phyloP scores from a whole-genome alignment of 2,113 vertebrate genomes.

The Elachura formosa region DNA sequence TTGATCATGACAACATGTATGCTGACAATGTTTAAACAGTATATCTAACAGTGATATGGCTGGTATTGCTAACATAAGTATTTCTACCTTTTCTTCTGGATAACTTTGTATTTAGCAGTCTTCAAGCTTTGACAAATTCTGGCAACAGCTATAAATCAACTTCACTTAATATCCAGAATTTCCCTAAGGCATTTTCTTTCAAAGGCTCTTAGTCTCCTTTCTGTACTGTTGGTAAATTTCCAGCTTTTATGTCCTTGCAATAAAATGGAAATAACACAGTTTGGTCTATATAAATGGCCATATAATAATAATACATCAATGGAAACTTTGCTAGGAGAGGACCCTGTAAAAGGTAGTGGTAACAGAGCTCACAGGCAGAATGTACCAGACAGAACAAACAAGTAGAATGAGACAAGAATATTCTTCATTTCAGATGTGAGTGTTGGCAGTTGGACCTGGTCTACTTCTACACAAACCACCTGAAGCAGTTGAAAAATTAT shows the following conservation, averaged over 20 bases:
- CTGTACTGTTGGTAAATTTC: conserved; percentile 28
- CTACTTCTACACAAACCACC: background rate
- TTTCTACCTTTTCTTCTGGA: background rate
- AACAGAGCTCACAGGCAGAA: background rate
- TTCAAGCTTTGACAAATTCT: conserved; percentile 36
- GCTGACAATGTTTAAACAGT: background rate
- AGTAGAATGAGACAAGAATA: background rate
- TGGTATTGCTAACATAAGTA: background rate
- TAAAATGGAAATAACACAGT: conserved; percentile 60
- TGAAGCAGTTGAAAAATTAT: conserved; percentile 8
- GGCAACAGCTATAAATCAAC: conserved; percentile 39
- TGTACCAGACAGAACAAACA: conserved; percentile 8
- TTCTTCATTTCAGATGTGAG: conserved; percentile 3
- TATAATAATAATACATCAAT: conserved; percentile 40
- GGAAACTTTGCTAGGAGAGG: conserved; percentile 8
- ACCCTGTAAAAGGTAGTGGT: conserved; percentile 3
- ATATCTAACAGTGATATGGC: background rate
- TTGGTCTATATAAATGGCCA: conserved; percentile 39
- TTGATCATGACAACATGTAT: background rate
- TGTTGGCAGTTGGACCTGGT: background rate
- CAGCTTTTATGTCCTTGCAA: conserved; percentile 47
- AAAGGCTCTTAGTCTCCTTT: conserved; percentile 40
- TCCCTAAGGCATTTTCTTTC: conserved; percentile 30
- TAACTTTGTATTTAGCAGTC: background rate
- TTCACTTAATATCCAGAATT: conserved; percentile 35